Evolutionary conservation across 2,113 vertebrate genomes (phyloP), one percentile per base, ranked within the genome.

Genomic region (Poicephalus meyeri): DNA sequence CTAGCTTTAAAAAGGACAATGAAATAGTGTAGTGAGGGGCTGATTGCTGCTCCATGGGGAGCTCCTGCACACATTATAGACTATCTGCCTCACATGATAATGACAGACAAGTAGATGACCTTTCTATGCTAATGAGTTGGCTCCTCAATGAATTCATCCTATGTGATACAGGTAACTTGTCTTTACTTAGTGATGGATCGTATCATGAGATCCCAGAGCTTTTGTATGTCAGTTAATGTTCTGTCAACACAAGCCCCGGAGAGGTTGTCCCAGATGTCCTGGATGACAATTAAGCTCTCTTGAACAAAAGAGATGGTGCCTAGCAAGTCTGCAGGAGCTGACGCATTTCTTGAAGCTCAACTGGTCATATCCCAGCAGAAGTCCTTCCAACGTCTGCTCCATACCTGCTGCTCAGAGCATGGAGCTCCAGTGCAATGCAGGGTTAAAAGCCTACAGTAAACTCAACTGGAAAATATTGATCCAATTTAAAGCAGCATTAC

Each of bases 381-480:
- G 79, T 26, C n/a, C 42, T 69, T 33, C 88, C 55, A 31, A 2
- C 0, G 6, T 15, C 72, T 80, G 49, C 82, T 55, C 31, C 25
- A 53, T 10, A 74, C n/a, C 68, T 37, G 56, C 58, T 63, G 61
- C 86, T 71, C 52, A 6, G 66, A 61, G 65, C 63, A 5, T 0
- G 1, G 61, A 60, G 79, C 86, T 33, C 11, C 0, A 65, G 26
- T 21, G 77, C 61, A 28, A 44, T 3, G 72, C n/a, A 49, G 87
- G 73, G 70, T 76, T 92, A 89, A 95, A 97, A 94, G 83, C 16
- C 92, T 46, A 33, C 96, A 94, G 88, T 76, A 98, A 96, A 98
- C 96, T 95, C 91, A 97, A 87, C 90, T 97, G 95, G 91, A 93
- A 97, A 94, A 92, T 97, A 97, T 94, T 52, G 97, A 98, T 97